These are phyloP conservation scores for Drosophila teissieri DNA, from an alignment of 1,140 invertebrate genomes.

Conservation along the genomic window DNA sequence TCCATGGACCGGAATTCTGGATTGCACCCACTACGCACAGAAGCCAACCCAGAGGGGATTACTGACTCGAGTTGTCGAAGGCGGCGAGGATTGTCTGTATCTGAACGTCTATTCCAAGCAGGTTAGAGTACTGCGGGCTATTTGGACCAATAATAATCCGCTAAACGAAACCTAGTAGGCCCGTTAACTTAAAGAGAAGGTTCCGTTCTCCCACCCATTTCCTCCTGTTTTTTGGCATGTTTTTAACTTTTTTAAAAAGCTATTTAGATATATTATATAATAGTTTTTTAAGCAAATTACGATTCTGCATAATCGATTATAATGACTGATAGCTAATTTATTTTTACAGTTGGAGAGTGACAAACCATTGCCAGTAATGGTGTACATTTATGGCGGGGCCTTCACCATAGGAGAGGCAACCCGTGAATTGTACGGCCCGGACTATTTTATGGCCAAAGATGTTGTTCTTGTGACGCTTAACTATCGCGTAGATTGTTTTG, in stretches of 20 bases:
- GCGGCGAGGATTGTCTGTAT: constrained; percentile 85
- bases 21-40: constrained; percentile 50
- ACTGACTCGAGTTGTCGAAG: constrained; percentile 58
- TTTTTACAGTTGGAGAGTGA: constrained; percentile 28
- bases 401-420: constrained; percentile 86
- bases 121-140: constrained; percentile 48
- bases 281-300: too few relatives aligned
- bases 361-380: constrained; percentile 87
- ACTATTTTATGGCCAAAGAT: constrained; percentile 87
- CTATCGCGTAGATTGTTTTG: constrained; percentile 88
- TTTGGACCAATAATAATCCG: not conserved
- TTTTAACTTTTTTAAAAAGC: too few relatives aligned
- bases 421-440: constrained; percentile 86
- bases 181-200: too few relatives aligned
- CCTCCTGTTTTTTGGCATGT: too few relatives aligned
- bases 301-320: not conserved
- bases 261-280: too few relatives aligned
- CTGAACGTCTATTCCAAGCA: constrained; percentile 76
- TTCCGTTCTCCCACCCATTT: too few relatives aligned
- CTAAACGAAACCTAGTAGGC: too few relatives aligned
- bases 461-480: constrained; percentile 89
- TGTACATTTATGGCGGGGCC: constrained; percentile 90
- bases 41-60: constrained; percentile 66
- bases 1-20: constrained; percentile 67
- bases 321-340: constrained; percentile 15